A percentile compares a stretch with the other conserved stretches of the same genome.
phyloP scores from a whole-genome alignment of 2,888 invertebrate species.

The Mycalesis mineus region DNA sequence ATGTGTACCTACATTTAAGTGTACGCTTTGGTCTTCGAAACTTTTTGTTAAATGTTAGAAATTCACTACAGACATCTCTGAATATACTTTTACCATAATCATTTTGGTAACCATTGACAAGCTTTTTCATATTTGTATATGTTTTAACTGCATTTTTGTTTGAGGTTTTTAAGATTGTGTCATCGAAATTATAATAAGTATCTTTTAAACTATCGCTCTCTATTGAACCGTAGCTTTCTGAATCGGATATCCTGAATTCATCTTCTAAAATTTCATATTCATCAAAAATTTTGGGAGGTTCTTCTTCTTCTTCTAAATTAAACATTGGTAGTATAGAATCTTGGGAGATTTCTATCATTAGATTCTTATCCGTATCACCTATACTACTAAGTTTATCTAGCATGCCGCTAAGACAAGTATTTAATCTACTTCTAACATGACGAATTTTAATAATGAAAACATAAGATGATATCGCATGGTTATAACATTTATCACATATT shows the following conservation, averaged over 20 bases:
- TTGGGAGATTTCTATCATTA: conserved; percentile 58
- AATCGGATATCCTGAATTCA: conserved; percentile 58
- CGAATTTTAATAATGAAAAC: conserved; percentile 52
- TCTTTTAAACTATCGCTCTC: conserved; percentile 19
- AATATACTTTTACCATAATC: conserved; percentile 24
- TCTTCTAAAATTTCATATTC: conserved; percentile 63
- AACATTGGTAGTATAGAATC: conserved; percentile 48
- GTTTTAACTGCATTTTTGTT: conserved; percentile 43
- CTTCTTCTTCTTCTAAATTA: conserved; percentile 37
- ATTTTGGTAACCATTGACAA: conserved; percentile 48
- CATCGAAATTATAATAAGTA: conserved; percentile 10
- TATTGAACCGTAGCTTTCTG: conserved; percentile 33
- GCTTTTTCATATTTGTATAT: conserved; percentile 38
- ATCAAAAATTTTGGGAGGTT: conserved; percentile 37
- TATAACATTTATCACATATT: conserved; percentile 63
- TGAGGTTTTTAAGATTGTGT: conserved; percentile 32
- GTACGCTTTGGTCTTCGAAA: conserved; percentile 29
- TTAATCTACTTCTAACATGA: conserved; percentile 50
- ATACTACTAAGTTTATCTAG: conserved; percentile 45
- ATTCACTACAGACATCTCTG: conserved; percentile 53
- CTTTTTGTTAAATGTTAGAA: conserved; percentile 57
- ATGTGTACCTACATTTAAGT: conserved; percentile 43
- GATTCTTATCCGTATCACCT: conserved; percentile 37
- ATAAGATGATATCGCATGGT: conserved; percentile 55
- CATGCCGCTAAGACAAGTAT: conserved; percentile 52